Conservation (phyloP, 2,113 vertebrate genomes). For the Hassar affinis region DNA sequence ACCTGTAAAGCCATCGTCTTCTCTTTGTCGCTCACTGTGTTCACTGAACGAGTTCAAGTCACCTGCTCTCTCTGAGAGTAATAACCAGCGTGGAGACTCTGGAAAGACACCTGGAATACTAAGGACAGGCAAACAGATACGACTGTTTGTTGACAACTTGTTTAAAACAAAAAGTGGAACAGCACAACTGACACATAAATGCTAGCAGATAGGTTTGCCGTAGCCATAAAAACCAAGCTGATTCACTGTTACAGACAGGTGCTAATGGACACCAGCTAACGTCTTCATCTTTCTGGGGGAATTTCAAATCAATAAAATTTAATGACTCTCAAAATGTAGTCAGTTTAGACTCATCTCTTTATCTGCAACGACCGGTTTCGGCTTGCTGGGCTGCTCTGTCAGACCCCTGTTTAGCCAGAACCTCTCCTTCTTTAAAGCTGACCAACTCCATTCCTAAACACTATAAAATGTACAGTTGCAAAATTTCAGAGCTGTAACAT, state of each 20-base stretch:
- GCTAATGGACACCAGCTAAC: constrained; percentile 53
- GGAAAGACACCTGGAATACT: constrained; percentile 84
- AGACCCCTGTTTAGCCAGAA: neutral
- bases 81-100: constrained; percentile 85
- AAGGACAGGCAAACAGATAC: constrained; percentile 27
- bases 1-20: constrained; percentile 78
- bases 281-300: constrained; percentile 54
- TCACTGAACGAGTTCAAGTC: constrained; percentile 79
- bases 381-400: neutral
- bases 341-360: constrained; percentile 47
- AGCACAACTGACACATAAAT: neutral
- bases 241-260: constrained; percentile 48
- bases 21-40: constrained; percentile 76
- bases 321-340: constrained; percentile 51
- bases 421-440: neutral
- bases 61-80: constrained; percentile 76
- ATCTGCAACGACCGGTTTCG: neutral
- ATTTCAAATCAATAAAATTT: constrained; percentile 61
- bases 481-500: neutral
- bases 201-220: constrained; percentile 31
- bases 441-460: neutral
- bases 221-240: neutral
- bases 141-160: neutral
- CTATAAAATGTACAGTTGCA: neutral
- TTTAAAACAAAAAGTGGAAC: neutral